A percentile compares a stretch with the other conserved stretches of the same genome.
Conservation (phyloP, 2,888 invertebrate genomes). For the Altica lythri region DNA sequence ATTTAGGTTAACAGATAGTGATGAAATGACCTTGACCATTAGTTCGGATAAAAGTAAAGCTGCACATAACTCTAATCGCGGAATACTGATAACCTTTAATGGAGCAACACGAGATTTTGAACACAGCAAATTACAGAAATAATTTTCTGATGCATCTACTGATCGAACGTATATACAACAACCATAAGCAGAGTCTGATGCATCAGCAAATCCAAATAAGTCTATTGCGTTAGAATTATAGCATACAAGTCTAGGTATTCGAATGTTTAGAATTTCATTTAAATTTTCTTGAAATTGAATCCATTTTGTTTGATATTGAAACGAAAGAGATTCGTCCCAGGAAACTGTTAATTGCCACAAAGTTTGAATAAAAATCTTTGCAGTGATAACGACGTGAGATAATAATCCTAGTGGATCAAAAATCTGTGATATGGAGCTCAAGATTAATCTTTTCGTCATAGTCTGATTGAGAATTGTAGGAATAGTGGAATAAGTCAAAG, state of each 20-base stretch:
- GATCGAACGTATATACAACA: background rate
- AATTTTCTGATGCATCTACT: background rate
- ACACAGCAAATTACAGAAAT: slow-evolving; percentile 12
- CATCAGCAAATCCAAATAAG: background rate
- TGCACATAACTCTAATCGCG: slow-evolving; percentile 24
- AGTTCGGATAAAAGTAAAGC: slow-evolving; percentile 23
- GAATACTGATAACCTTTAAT: slow-evolving; percentile 25
- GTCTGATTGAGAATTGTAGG: background rate
- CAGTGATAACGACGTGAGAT: background rate
- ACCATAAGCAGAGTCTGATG: background rate
- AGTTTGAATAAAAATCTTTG: slow-evolving; percentile 14
- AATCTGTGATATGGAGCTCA: background rate
- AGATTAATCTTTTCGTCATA: background rate
- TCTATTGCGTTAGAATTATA: background rate
- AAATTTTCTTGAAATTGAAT: background rate
- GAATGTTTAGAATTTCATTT: background rate
- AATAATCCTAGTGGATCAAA: background rate
- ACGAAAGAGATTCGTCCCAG: slow-evolving; percentile 15
- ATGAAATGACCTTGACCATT: slow-evolving; percentile 11
- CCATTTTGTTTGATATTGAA: background rate
- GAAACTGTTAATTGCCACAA: slow-evolving; percentile 2
- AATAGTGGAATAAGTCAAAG: background rate
- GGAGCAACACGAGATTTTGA: slow-evolving; percentile 28
- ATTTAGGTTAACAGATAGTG: background rate
- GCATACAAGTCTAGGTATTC: background rate